phyloP scores from a whole-genome alignment of 2,888 invertebrate species.

The Acholoe squamosa region DNA sequence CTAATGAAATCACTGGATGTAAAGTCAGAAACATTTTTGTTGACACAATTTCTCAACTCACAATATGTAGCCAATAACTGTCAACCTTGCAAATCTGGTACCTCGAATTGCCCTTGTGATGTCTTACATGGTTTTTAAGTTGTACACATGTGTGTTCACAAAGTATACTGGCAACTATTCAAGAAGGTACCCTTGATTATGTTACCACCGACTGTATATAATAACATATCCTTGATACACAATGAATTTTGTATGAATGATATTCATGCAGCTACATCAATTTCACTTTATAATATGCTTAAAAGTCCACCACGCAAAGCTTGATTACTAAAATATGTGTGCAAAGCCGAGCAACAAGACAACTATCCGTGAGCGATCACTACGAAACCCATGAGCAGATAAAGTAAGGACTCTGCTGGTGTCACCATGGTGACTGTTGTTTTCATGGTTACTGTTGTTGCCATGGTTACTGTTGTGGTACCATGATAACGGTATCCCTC shows the following conservation, averaged over 20 bases:
- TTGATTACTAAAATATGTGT: neutral
- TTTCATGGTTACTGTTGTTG: conserved; percentile 11
- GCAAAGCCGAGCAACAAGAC: conserved; percentile 45
- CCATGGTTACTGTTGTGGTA: conserved; percentile 13
- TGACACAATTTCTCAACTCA: too few species aligned
- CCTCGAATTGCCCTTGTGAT: too few species aligned
- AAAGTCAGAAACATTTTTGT: too few species aligned
- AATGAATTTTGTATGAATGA: neutral
- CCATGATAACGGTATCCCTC: conserved; percentile 23
- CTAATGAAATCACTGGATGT: too few species aligned
- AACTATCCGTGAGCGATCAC: neutral
- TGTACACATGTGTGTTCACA: neutral
- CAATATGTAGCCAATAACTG: too few species aligned
- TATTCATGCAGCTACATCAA: neutral
- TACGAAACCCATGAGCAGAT: conserved; percentile 33
- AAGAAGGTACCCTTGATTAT: neutral
- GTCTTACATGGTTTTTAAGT: too few species aligned
- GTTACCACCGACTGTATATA: conserved; percentile 16
- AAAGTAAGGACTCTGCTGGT: neutral
- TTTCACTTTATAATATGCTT: neutral
- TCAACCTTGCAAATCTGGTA: too few species aligned
- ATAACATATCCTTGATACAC: neutral
- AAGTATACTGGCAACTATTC: neutral
- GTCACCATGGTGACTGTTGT: neutral
- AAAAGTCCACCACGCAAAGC: conserved; percentile 53